A percentile compares a stretch with the other conserved stretches of the same genome.
Evolutionary conservation across 2,888 invertebrate genomes (phyloP).

Genomic region (Chymomyza caudatula): DNA sequence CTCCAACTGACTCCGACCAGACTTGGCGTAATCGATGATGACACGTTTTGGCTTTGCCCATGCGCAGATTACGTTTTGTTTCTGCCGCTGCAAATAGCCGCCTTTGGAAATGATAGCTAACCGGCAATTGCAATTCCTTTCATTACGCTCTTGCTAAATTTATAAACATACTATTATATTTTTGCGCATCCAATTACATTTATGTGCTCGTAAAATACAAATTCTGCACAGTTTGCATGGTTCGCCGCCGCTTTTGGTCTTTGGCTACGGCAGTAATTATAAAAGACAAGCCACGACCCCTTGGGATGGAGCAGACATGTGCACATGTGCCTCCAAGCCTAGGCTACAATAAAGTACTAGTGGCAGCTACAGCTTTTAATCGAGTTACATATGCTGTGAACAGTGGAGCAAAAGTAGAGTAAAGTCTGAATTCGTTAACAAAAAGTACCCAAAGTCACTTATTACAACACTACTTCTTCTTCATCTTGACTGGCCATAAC

Average conservation of each 20-base stretch:
- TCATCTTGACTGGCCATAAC: no score
- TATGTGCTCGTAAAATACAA: conserved; percentile 73
- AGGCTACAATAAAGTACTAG: not conserved
- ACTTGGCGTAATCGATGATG: conserved; percentile 64
- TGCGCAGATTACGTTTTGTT: conserved; percentile 43
- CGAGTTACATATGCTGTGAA: no score
- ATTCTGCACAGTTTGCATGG: conserved; percentile 57
- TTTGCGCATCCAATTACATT: conserved; percentile 75
- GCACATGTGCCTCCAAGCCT: not conserved
- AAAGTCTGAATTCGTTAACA: no score
- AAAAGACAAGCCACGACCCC: conserved; percentile 17
- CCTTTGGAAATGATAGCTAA: not conserved
- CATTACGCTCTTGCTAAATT: conserved; percentile 28
- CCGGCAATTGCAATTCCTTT: not conserved
- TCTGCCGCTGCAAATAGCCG: not conserved
- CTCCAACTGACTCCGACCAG: conserved; percentile 5
- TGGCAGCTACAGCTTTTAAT: no score
- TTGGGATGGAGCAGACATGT: not conserved
- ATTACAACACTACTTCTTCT: no score
- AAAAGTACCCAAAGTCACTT: no score
- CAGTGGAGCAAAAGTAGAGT: no score
- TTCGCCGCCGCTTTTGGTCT: not conserved
- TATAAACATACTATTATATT: conserved; percentile 61
- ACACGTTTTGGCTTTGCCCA: conserved; percentile 69
- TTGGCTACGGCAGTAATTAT: conserved; percentile 52